Percentiles rank a stretch among this genome's conserved stretches.
These are phyloP conservation scores for Taphrorychus bicolor DNA, from an alignment of 2,888 invertebrate genomes.

Conservation along the genomic window DNA sequence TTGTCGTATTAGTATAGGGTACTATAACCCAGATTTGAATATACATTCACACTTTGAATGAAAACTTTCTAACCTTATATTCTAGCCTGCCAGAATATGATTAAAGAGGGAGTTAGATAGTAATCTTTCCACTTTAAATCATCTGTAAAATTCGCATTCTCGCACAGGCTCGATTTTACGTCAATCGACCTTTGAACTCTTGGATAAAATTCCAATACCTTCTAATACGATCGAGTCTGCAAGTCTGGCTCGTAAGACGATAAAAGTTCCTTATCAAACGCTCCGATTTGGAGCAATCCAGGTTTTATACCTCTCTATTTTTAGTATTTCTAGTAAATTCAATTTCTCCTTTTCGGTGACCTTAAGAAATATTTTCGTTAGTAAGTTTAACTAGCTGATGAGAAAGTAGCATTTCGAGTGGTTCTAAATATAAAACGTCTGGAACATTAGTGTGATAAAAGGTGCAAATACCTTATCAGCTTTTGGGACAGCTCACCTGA, in stretches of 20 bases:
- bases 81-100: too few species aligned
- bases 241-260: slow-evolving; percentile 3
- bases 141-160: too few species aligned
- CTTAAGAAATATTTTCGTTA: neutral
- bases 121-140: too few species aligned
- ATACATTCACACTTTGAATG: too few species aligned
- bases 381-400: neutral
- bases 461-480: neutral
- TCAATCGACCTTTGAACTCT: too few species aligned
- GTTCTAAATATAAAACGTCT: neutral
- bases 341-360: neutral
- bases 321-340: neutral
- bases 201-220: neutral
- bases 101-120: too few species aligned
- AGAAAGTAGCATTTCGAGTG: neutral
- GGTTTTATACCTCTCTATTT: neutral
- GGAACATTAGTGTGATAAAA: neutral
- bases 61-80: too few species aligned
- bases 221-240: neutral
- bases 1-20: too few species aligned
- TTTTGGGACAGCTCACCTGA: neutral
- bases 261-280: neutral
- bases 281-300: neutral
- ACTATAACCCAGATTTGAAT: too few species aligned
- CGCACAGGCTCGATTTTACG: too few species aligned